Conservation (phyloP, 2,113 vertebrate species). For the Passer domesticus region DNA sequence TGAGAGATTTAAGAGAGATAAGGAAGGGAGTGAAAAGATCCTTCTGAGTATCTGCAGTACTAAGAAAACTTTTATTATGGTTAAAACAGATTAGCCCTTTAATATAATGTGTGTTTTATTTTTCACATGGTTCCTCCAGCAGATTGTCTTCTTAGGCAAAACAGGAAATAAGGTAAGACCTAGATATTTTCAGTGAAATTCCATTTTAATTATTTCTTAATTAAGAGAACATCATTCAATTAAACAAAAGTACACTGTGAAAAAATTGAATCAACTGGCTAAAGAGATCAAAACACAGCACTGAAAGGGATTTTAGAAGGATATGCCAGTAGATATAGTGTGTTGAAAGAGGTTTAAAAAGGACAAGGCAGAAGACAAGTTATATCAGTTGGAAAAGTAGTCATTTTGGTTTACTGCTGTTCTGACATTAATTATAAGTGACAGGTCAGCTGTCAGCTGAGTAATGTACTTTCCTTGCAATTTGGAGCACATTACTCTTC, state of each 20-base stretch:
- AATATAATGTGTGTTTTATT: constrained; percentile 62
- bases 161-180: constrained; percentile 46
- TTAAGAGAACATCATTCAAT: constrained; percentile 66
- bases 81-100: constrained; percentile 63
- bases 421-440: constrained; percentile 70
- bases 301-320: constrained; percentile 29
- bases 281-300: constrained; percentile 15
- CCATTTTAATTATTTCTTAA: constrained; percentile 70
- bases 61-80: constrained; percentile 54
- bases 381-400: constrained; percentile 53
- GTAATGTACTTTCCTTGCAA: not conserved
- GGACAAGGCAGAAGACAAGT: constrained; percentile 40
- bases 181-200: constrained; percentile 58
- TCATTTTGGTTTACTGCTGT: constrained; percentile 64
- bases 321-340: not conserved
- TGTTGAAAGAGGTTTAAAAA: constrained; percentile 23
- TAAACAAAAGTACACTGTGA: constrained; percentile 47
- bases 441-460: constrained; percentile 50
- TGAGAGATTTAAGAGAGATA: constrained; percentile 59
- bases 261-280: constrained; percentile 54
- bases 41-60: constrained; percentile 43
- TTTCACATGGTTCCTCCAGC: constrained; percentile 66
- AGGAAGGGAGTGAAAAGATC: constrained; percentile 45
- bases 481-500: constrained; percentile 14
- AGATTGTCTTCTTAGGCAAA: constrained; percentile 60